Evolutionary conservation across 30 jellyfish, hydroid and myxozoan species (phyloP).

Genomic region (Pelagia noctiluca): DNA sequence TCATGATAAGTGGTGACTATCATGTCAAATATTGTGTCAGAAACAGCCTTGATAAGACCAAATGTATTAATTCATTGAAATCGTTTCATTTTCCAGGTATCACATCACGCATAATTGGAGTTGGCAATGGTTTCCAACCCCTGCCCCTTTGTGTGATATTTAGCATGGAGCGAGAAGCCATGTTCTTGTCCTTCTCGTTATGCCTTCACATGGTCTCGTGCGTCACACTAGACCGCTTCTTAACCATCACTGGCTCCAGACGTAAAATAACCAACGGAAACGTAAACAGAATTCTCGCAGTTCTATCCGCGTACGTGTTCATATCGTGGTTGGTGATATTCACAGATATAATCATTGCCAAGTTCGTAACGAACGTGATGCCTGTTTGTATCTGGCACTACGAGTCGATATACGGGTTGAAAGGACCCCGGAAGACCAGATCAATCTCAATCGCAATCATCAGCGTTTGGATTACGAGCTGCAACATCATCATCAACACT

Average conservation of each 20-base stretch:
- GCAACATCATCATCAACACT: not conserved
- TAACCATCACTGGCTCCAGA: constrained; percentile 10
- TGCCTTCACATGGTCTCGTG: constrained; percentile 17
- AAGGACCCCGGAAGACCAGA: not conserved
- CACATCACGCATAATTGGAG: too few relatives aligned
- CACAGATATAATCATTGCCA: not conserved
- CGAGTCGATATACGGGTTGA: not conserved
- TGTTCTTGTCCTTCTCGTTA: constrained; percentile 17
- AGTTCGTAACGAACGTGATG: not conserved
- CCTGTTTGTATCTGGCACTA: not conserved
- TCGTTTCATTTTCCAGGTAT: too few relatives aligned
- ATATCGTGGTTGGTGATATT: constrained; percentile 2
- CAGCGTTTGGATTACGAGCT: constrained; percentile 25
- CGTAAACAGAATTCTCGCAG: not conserved
- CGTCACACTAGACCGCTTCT: constrained; percentile 25
- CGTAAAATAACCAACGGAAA: not conserved
- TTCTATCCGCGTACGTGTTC: constrained; percentile 14
- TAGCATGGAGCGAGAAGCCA: constrained; percentile 16
- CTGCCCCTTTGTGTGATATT: not conserved
- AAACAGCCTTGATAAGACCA: too few relatives aligned
- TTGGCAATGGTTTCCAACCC: not conserved
- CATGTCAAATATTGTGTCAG: too few relatives aligned
- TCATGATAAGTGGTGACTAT: too few relatives aligned
- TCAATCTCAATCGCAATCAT: not conserved
- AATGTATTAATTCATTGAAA: too few relatives aligned